These are phyloP conservation scores for Lasioglossum oenotherae DNA, from an alignment of 2,888 invertebrate species.

Conservation along the genomic window DNA sequence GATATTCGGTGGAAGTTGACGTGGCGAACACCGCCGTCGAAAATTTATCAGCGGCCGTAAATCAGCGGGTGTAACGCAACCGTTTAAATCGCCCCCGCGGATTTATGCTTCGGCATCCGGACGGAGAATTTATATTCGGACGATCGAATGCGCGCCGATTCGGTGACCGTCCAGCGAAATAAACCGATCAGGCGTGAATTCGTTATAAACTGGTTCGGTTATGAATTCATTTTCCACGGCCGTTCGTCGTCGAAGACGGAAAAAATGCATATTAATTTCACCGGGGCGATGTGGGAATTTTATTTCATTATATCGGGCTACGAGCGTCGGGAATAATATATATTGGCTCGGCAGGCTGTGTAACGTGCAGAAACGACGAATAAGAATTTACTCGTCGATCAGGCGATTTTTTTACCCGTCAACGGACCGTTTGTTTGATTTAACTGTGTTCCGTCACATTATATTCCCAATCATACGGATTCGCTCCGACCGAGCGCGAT, in stretches of 20 bases:
- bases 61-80: slow-evolving; percentile 44
- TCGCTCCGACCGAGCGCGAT: background rate
- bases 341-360: background rate
- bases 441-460: background rate
- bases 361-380: slow-evolving; percentile 2
- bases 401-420: background rate
- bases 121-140: slow-evolving; percentile 49
- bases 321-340: background rate
- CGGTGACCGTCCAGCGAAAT: slow-evolving; percentile 31
- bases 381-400: background rate
- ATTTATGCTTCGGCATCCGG: slow-evolving; percentile 48
- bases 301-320: slow-evolving; percentile 28
- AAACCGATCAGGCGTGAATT: slow-evolving; percentile 59
- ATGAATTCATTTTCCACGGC: slow-evolving; percentile 36
- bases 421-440: background rate
- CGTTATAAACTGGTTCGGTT: slow-evolving; percentile 51
- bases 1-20: slow-evolving; percentile 11
- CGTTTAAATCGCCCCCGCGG: slow-evolving; percentile 22
- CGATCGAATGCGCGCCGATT: slow-evolving; percentile 30
- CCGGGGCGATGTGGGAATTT: slow-evolving; percentile 4
- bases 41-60: slow-evolving; percentile 46
- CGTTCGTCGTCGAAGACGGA: background rate
- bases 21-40: background rate
- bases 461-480: background rate
- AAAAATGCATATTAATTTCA: slow-evolving; percentile 47